Percentiles rank a stretch among this genome's conserved stretches.
Evolutionary conservation across 2,888 invertebrate genomes (phyloP).

Genomic region (Acheta domesticus): DNA sequence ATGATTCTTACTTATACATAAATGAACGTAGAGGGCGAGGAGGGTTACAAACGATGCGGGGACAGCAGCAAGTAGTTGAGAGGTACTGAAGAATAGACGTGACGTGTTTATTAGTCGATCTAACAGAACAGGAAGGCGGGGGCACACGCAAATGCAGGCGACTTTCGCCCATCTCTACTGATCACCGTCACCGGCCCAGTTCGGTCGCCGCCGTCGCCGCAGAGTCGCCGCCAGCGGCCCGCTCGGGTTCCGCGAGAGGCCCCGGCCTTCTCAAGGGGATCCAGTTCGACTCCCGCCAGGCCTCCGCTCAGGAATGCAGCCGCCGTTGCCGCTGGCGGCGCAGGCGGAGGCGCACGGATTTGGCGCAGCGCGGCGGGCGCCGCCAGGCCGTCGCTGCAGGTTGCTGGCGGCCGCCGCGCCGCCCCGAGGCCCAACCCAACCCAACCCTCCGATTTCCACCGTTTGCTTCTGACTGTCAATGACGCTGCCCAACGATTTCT

Average conservation of each 20-base stretch:
- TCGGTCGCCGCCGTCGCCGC: background rate
- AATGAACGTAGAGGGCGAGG: too few relatives aligned
- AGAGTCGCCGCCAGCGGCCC: background rate
- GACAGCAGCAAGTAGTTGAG: too few relatives aligned
- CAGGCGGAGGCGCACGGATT: background rate
- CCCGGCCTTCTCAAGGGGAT: conserved; percentile 18
- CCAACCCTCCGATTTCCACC: too few relatives aligned
- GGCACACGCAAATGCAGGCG: background rate
- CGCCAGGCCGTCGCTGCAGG: too few relatives aligned
- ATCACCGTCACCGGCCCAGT: background rate
- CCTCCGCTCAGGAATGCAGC: background rate
- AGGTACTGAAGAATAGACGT: too few relatives aligned
- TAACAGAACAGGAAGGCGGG: background rate
- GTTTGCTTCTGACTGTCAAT: too few relatives aligned
- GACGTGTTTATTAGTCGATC: too few relatives aligned
- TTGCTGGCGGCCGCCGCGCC: too few relatives aligned
- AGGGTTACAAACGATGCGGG: too few relatives aligned
- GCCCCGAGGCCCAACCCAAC: too few relatives aligned
- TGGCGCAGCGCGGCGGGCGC: background rate
- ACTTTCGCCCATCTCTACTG: background rate
- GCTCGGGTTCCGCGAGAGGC: background rate
- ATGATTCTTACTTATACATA: too few relatives aligned
- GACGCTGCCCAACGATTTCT: too few relatives aligned
- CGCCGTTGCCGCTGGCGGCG: background rate
- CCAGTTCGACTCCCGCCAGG: conserved; percentile 6